Evolutionary conservation across 2,888 invertebrate genomes (phyloP).

Genomic region (Lasioglossum villosulum): DNA sequence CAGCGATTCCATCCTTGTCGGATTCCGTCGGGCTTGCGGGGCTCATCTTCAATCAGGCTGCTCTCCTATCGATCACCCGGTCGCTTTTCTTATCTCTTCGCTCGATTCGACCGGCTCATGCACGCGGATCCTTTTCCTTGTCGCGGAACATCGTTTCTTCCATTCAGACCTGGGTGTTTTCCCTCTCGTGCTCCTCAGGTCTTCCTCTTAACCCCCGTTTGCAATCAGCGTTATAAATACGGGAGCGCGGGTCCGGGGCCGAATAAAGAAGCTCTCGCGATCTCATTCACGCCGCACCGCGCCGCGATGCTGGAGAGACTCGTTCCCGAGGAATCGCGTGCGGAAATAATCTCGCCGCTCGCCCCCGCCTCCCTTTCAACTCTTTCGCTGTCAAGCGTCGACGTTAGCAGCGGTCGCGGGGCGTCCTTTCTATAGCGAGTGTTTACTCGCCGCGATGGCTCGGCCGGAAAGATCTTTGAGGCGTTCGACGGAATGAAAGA

Average conservation of each 20-base stretch:
- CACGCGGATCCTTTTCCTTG: background rate
- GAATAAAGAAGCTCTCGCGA: slow-evolving; percentile 8
- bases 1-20: slow-evolving; percentile 28
- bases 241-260: background rate
- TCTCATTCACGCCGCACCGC: background rate
- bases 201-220: background rate
- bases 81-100: slow-evolving; percentile 34
- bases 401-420: slow-evolving; percentile 13
- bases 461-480: slow-evolving; percentile 37
- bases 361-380: background rate
- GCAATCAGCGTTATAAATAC: slow-evolving; percentile 13
- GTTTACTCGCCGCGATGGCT: slow-evolving; percentile 58
- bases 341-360: slow-evolving; percentile 52
- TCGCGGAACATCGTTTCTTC: background rate
- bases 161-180: background rate
- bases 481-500: slow-evolving; percentile 41
- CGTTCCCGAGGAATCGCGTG: slow-evolving; percentile 39
- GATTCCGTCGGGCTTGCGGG: slow-evolving; percentile 19
- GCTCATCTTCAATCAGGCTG: slow-evolving; percentile 48
- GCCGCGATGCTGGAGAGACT: background rate
- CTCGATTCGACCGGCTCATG: background rate
- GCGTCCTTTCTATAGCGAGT: slow-evolving; percentile 33
- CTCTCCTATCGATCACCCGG: slow-evolving; percentile 45
- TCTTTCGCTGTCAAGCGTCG: slow-evolving; percentile 25
- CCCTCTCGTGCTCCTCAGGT: background rate